Evolutionary conservation across 1,140 invertebrate genomes (phyloP), one percentile per base, ranked within the genome.

Genomic region (Pentalonia nigronervosa): DNA sequence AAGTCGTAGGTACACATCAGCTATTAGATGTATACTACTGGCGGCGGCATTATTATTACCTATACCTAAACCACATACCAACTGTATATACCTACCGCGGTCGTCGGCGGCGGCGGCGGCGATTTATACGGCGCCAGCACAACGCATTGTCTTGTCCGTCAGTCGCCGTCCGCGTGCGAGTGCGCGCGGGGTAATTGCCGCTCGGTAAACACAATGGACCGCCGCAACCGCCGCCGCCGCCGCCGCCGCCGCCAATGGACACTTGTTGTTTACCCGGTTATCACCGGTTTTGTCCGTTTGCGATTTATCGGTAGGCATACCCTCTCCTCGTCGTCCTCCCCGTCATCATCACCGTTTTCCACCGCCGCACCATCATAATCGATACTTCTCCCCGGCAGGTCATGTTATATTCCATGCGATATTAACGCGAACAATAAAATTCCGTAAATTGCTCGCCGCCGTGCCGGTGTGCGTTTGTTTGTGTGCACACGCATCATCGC

Each of bases 91-190:
- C 91, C 91, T 93, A 93, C 91, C 91, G 91, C 91, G 60, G 67
- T 84, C 47, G 90, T 47, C 91, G 45, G 34, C 67, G 48, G n/a
- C 60, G 60, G 34, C 89, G 36, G 45, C 91, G 47, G 91, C 90
- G 81, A 93, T 93, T 93, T 93, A 93, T 93, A 93, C 91, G 91
- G 91, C 91, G 91, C 91, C 91, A 93, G 91, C 67, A 30, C 47
- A 83, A 53, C 91, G 91, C 91, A 93, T 93, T 93, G 91, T 93
- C 76, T 93, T 93, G 91, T 93, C 91, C 81, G 91, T 93, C 91
- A 93, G 91, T 20, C 8, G n/a, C 23, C 23, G 91, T 47, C 25
- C 36, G 41, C 34, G 90, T 76, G 56, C 41, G 56, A 36, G 91
- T n/a, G 81, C 56, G 89, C 90, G 90, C 81, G 91, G 91, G 91